A percentile compares a stretch with the other conserved stretches of the same genome.
Evolutionary conservation across 1,140 invertebrate species (phyloP).

Genomic region (Pomacea maculata): DNA sequence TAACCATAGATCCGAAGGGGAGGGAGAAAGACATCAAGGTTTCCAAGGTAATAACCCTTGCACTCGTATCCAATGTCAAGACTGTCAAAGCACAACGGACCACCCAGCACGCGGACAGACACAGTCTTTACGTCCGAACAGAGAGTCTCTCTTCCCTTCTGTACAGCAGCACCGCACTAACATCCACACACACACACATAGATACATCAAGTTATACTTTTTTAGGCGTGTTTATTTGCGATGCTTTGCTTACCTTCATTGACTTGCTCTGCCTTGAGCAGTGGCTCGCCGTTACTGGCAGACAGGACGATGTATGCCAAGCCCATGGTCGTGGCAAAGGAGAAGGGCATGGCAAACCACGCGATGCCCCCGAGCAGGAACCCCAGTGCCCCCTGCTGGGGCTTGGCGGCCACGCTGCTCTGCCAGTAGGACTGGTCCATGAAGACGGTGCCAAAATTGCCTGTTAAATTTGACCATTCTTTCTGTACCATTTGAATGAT

Average conservation of each 20-base stretch:
- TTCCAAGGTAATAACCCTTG: too few species aligned
- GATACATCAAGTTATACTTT: background rate
- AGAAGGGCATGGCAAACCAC: constrained; percentile 67
- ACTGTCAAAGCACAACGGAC: too few species aligned
- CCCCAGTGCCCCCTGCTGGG: constrained; percentile 61
- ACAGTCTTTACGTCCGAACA: too few species aligned
- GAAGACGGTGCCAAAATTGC: constrained; percentile 66
- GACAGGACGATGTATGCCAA: constrained; percentile 61
- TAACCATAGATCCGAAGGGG: too few species aligned
- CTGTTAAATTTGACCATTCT: constrained; percentile 31
- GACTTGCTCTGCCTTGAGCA: constrained; percentile 51
- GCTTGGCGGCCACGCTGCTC: constrained; percentile 63
- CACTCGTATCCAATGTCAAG: too few species aligned
- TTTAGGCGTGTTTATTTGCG: background rate
- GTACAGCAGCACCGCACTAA: background rate
- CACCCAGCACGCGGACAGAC: too few species aligned
- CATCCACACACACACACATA: constrained; percentile 20
- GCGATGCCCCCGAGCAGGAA: constrained; percentile 63
- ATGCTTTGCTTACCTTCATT: constrained; percentile 46
- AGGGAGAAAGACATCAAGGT: too few species aligned
- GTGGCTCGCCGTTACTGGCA: constrained; percentile 41
- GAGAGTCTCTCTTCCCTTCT: too few species aligned
- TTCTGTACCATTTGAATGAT: background rate
- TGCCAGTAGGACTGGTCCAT: constrained; percentile 68
- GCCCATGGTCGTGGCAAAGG: constrained; percentile 64